Percentiles rank a stretch among this genome's conserved stretches.
phyloP scores from a whole-genome alignment of 2,888 invertebrate genomes.

The Eupeodes luniger region DNA sequence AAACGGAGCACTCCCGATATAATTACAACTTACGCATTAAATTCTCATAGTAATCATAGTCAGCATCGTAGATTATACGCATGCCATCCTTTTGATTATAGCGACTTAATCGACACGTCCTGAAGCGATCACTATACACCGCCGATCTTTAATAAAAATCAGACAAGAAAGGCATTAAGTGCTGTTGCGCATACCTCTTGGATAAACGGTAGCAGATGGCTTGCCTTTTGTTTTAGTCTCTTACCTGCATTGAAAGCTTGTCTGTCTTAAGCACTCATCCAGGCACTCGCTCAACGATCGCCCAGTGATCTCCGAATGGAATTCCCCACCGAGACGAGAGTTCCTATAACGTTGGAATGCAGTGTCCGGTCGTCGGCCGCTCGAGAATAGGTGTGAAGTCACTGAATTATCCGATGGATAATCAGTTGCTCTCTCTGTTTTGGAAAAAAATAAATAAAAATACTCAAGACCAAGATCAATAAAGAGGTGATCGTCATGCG shows the following conservation, averaged over 20 bases:
- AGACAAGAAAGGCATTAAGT: conserved; percentile 47
- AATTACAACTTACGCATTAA: conserved; percentile 91
- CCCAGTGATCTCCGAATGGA: conserved; percentile 95
- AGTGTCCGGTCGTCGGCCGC: conserved; percentile 92
- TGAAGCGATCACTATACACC: conserved; percentile 93
- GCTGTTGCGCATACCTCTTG: conserved; percentile 37
- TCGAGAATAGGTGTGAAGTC: conserved; percentile 93
- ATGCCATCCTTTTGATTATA: conserved; percentile 95
- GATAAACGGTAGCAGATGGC: conserved; percentile 70
- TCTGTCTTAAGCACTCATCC: conserved; percentile 94
- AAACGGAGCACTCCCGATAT: conserved; percentile 63
- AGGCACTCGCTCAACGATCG: conserved; percentile 94
- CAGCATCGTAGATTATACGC: conserved; percentile 94
- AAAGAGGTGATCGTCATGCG: conserved; percentile 64
- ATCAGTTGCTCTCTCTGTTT: conserved; percentile 93
- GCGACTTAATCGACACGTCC: conserved; percentile 92
- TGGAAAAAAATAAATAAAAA: conserved; percentile 55
- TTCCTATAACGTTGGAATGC: conserved; percentile 93
- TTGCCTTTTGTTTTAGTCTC: conserved; percentile 11
- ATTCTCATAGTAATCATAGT: conserved; percentile 97
- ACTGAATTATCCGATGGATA: conserved; percentile 92
- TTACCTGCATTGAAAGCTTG: conserved; percentile 92
- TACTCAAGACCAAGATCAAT: conserved; percentile 39
- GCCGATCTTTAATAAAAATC: conserved; percentile 87
- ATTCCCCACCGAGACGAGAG: conserved; percentile 93